Evolutionary conservation across 2,113 vertebrate genomes (phyloP).

Genomic region (Sylvietta virens): DNA sequence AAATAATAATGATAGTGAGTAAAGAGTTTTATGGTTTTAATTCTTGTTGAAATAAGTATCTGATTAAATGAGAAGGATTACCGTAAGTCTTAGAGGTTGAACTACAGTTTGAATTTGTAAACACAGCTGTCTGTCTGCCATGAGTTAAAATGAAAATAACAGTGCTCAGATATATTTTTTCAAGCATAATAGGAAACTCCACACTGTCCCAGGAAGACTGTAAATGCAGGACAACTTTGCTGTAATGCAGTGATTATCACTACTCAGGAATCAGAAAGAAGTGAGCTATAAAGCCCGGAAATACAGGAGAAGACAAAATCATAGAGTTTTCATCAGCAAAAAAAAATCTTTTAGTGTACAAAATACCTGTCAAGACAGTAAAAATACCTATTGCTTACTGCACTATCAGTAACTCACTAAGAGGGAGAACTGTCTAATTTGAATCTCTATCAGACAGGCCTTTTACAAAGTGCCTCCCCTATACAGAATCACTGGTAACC

Average conservation of each 20-base stretch:
- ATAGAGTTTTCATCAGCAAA: not conserved
- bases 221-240: not conserved
- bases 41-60: not conserved
- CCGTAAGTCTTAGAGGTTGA: not conserved
- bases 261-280: not conserved
- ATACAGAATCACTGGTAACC: not conserved
- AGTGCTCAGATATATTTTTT: not conserved
- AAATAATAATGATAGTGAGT: not conserved
- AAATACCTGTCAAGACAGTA: not conserved
- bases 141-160: slow-evolving; percentile 1
- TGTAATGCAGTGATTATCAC: not conserved
- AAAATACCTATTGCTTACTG: not conserved
- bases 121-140: slow-evolving; percentile 15
- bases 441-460: not conserved
- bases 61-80: slow-evolving; percentile 39
- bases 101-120: slow-evolving; percentile 8
- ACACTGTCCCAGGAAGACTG: not conserved
- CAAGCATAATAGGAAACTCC: not conserved
- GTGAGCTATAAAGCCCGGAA: not conserved
- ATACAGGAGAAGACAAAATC: not conserved
- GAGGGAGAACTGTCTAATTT: not conserved
- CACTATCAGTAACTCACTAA: not conserved
- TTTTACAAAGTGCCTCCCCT: not conserved
- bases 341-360: not conserved
- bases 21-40: not conserved